phyloP scores from a whole-genome alignment of 2,113 vertebrate species.

The Tylochromis polylepis region DNA sequence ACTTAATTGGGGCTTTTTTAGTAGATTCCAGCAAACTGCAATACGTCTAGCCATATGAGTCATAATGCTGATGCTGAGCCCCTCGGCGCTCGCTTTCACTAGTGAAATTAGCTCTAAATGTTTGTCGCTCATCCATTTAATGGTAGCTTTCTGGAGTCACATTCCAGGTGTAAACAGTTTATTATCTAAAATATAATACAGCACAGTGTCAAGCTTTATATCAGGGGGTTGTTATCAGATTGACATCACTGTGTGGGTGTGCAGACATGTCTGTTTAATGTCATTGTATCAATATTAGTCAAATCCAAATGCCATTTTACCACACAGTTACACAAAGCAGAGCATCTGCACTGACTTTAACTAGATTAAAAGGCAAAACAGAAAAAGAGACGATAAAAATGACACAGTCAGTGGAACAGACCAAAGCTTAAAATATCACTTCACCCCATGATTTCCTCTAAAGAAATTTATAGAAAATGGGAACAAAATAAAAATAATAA shows the following conservation, averaged over 20 bases:
- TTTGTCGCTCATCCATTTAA: neutral
- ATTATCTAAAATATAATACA: neutral
- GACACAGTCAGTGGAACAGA: neutral
- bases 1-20: conserved; percentile 1
- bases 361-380: neutral
- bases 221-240: neutral
- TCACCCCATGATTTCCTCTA: neutral
- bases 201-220: neutral
- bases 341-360: neutral
- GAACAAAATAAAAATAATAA: neutral
- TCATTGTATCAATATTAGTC: neutral
- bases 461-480: neutral
- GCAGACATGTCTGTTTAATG: neutral
- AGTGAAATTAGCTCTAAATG: neutral
- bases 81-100: neutral
- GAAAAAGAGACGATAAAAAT: neutral
- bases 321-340: neutral
- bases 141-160: neutral
- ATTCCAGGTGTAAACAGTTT: neutral
- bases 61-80: neutral
- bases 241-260: neutral
- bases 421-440: neutral
- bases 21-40: neutral
- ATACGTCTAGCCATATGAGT: conserved; percentile 11
- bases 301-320: neutral